Conservation (phyloP, 2,113 vertebrate genomes). For the Barbus barbus region DNA sequence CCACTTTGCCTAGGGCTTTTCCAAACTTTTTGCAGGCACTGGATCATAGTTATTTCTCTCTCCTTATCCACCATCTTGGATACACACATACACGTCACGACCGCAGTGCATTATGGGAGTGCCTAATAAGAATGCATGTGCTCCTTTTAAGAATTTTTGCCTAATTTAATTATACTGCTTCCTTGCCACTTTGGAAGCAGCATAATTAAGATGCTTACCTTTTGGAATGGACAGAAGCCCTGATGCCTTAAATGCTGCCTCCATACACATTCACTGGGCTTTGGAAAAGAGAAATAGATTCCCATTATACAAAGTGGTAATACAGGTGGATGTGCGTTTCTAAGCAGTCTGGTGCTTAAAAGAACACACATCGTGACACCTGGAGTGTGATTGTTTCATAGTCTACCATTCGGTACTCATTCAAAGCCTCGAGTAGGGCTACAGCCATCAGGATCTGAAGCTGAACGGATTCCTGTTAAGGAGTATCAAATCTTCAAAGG, state of each 20-base stretch:
- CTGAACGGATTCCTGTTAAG: slow-evolving; percentile 57
- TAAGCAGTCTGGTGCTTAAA: neutral
- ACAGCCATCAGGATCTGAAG: slow-evolving; percentile 27
- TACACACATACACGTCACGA: no score
- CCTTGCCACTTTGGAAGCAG: neutral
- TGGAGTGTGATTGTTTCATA: slow-evolving; percentile 45
- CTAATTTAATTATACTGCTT: neutral
- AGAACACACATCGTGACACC: neutral
- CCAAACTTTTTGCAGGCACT: no score
- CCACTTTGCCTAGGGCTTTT: no score
- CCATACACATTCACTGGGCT: neutral
- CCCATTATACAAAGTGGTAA: neutral
- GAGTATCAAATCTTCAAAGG: slow-evolving; percentile 60
- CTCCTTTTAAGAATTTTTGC: no score
- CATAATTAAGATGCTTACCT: neutral
- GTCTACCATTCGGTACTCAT: slow-evolving; percentile 33
- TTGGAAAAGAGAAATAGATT: neutral
- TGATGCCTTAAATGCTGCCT: neutral
- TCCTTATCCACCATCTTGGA: no score
- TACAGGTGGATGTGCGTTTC: neutral
- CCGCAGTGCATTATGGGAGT: no score
- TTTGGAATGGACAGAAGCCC: neutral
- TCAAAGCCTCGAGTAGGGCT: slow-evolving; percentile 53
- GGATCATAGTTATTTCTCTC: no score
- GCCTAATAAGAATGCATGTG: no score